These are phyloP conservation scores for Ophion obscuratus DNA, from an alignment of 2,888 invertebrate genomes.

Conservation along the genomic window DNA sequence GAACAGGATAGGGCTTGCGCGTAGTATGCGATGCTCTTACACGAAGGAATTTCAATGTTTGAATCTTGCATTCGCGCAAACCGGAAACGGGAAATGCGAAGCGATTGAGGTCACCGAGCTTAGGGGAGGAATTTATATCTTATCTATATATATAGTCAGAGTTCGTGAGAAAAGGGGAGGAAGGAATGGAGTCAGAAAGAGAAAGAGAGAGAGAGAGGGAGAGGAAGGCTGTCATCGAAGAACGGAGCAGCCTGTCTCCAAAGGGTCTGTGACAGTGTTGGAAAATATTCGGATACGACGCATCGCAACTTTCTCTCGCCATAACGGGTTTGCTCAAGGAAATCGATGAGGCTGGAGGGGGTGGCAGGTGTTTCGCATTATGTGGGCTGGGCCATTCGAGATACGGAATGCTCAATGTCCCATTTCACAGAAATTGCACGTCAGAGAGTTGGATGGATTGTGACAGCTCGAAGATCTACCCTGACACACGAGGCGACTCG, in stretches of 20 bases:
- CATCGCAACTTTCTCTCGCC: slow-evolving; percentile 18
- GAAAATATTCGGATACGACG: slow-evolving; percentile 25
- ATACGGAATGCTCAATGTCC: slow-evolving; percentile 34
- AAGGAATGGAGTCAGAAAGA: not conserved
- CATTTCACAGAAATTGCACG: slow-evolving; percentile 55
- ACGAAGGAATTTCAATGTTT: slow-evolving; percentile 55
- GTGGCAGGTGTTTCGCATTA: slow-evolving; percentile 53
- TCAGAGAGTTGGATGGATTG: slow-evolving; percentile 49
- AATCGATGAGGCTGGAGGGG: slow-evolving; percentile 6
- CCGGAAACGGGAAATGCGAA: slow-evolving; percentile 33
- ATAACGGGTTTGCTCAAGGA: slow-evolving; percentile 26
- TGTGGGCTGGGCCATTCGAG: slow-evolving; percentile 27
- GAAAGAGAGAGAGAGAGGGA: not conserved
- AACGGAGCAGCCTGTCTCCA: slow-evolving; percentile 32
- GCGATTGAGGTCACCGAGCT: slow-evolving; percentile 61
- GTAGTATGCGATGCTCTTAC: slow-evolving; percentile 1
- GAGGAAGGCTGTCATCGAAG: slow-evolving; percentile 30
- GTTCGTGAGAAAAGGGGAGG: not conserved
- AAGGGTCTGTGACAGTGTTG: slow-evolving; percentile 26
- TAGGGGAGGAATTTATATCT: slow-evolving; percentile 23
- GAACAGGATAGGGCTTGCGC: not conserved
- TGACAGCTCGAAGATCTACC: slow-evolving; percentile 25
- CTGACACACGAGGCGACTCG: slow-evolving; percentile 1
- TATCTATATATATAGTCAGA: slow-evolving; percentile 14
- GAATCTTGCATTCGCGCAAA: slow-evolving; percentile 38